phyloP scores from a whole-genome alignment of 2,888 invertebrate genomes.

The Dolichopus griseipennis region DNA sequence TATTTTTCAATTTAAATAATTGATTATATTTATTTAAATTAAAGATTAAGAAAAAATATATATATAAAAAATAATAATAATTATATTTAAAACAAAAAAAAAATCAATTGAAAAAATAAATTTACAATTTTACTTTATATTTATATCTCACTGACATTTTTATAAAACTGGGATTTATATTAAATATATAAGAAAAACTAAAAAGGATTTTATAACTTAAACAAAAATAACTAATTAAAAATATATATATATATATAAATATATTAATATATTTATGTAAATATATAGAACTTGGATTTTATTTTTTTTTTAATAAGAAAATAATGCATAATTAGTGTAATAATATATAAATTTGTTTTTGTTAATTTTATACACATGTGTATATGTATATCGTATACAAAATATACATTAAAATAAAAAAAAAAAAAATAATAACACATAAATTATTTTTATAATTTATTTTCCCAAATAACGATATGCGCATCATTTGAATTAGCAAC shows the following conservation, averaged over 20 bases:
- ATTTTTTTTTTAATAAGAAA: not conserved
- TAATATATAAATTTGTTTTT: too few relatives aligned
- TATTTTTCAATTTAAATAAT: too few relatives aligned
- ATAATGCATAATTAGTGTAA: not conserved
- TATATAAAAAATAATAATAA: too few relatives aligned
- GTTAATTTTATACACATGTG: not conserved
- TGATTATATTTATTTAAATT: too few relatives aligned
- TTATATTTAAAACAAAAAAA: not conserved
- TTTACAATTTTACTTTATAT: not conserved
- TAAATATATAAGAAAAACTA: not conserved
- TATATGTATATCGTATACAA: not conserved
- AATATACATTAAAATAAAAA: not conserved
- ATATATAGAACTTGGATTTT: not conserved
- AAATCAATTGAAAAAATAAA: not conserved
- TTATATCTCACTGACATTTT: conserved; percentile 1
- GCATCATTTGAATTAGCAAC: conserved; percentile 77
- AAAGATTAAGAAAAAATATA: too few relatives aligned
- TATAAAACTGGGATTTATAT: not conserved
- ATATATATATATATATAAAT: too few relatives aligned
- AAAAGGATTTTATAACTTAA: not conserved
- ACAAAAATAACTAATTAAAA: not conserved
- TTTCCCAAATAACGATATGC: conserved; percentile 85
- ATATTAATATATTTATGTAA: not conserved
- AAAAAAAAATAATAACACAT: too few relatives aligned
- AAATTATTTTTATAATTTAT: conserved; percentile 54